Conservation (phyloP, 2,888 invertebrate species). For the Agrilus mali region DNA sequence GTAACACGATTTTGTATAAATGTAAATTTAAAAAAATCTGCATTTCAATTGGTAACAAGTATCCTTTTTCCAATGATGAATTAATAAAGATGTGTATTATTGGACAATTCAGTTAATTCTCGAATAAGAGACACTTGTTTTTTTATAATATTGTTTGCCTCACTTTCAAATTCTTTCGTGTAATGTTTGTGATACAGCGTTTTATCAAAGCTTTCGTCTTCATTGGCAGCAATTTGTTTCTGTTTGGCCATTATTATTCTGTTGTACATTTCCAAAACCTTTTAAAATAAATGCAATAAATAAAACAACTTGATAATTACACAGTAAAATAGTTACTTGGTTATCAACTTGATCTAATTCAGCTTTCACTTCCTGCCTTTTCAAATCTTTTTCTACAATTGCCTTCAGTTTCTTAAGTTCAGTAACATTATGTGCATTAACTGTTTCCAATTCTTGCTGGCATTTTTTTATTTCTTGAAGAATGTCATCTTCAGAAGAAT, state of each 20-base stretch:
- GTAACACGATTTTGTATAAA: too few relatives aligned
- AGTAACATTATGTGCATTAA: conserved; percentile 62
- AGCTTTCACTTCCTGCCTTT: conserved; percentile 28
- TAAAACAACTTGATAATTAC: background rate
- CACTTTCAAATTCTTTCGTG: conserved; percentile 23
- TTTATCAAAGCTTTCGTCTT: conserved; percentile 24
- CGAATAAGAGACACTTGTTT: conserved; percentile 22
- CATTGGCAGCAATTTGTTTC: conserved; percentile 56
- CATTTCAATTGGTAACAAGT: too few relatives aligned
- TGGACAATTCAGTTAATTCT: conserved; percentile 15
- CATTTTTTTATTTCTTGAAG: conserved; percentile 77
- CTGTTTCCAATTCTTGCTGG: conserved; percentile 64
- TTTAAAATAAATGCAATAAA: conserved; percentile 12
- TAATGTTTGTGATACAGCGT: conserved; percentile 19
- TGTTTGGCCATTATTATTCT: conserved; percentile 67
- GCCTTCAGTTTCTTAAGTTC: conserved; percentile 27
- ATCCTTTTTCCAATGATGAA: background rate
- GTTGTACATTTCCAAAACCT: conserved; percentile 72
- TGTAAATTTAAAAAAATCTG: too few relatives aligned
- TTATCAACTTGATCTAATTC: conserved; percentile 30
- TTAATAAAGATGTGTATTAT: conserved; percentile 12
- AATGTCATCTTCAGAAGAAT: conserved; percentile 73
- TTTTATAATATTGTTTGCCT: conserved; percentile 26
- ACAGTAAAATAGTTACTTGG: conserved; percentile 17
- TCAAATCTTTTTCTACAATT: conserved; percentile 26